Evolutionary conservation across 2,113 vertebrate genomes (phyloP).

Genomic region (Tympanuchus pallidicinctus): DNA sequence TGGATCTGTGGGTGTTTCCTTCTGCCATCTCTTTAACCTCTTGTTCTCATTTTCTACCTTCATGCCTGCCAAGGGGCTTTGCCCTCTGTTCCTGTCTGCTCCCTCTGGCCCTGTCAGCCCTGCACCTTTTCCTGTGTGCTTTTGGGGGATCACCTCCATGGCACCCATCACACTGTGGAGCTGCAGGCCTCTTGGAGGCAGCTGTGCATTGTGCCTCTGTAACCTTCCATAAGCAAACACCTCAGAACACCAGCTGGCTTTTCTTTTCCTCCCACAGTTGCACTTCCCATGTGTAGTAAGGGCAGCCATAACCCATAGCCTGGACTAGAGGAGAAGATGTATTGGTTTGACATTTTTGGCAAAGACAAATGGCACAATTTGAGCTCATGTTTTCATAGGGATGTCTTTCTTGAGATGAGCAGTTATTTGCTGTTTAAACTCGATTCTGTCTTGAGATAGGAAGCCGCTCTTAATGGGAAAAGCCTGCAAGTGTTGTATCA

Average conservation of each 20-base stretch:
- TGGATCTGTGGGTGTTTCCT: not conserved
- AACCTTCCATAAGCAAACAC: too few relatives aligned
- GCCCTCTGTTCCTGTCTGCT: not conserved
- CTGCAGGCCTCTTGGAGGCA: not conserved
- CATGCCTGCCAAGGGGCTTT: not conserved
- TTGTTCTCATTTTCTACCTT: fast-evolving
- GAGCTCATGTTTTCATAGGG: not conserved
- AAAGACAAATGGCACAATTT: not conserved
- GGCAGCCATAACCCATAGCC: not conserved
- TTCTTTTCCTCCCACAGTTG: not conserved
- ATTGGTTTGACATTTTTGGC: fast-evolving
- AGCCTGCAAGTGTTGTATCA: fast-evolving
- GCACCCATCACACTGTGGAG: not conserved
- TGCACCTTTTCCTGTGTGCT: fast-evolving
- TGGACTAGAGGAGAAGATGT: not conserved
- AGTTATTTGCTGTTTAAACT: not conserved
- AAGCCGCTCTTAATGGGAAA: not conserved
- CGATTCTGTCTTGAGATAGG: not conserved
- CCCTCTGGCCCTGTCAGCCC: not conserved
- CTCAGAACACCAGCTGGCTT: not conserved
- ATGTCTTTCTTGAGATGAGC: fast-evolving
- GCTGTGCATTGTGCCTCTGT: not conserved
- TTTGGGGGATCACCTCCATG: too few relatives aligned
- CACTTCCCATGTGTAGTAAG: fast-evolving
- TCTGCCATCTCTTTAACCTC: fast-evolving